Evolutionary conservation across 2,888 invertebrate genomes (phyloP).

Genomic region (Automeris io): DNA sequence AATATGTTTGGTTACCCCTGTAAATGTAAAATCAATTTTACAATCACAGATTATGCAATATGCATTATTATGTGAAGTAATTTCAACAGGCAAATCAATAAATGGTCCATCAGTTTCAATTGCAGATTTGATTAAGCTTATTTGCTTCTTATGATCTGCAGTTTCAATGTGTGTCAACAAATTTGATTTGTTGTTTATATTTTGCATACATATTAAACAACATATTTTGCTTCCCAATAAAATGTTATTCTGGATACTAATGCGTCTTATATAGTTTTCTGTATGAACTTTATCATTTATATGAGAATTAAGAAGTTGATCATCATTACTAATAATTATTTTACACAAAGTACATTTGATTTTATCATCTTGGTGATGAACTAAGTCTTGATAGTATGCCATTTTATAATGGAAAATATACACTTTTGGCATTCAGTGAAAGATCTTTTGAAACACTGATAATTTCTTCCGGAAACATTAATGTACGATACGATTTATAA

Average conservation of each 20-base stretch:
- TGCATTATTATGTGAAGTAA: constrained; percentile 13
- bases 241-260: constrained; percentile 32
- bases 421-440: not conserved
- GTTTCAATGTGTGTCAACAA: constrained; percentile 25
- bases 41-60: constrained; percentile 33
- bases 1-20: constrained; percentile 24
- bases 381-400: constrained; percentile 37
- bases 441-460: too few relatives aligned
- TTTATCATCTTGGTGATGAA: constrained; percentile 20
- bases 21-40: constrained; percentile 20
- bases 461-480: too few relatives aligned
- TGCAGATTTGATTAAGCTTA: constrained; percentile 19
- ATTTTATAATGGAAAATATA: constrained; percentile 12
- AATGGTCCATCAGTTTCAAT: constrained; percentile 33
- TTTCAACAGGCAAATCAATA: constrained; percentile 25
- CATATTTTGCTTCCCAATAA: constrained; percentile 10
- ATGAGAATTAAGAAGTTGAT: constrained; percentile 26
- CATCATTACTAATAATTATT: constrained; percentile 19
- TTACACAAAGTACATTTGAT: constrained; percentile 35
- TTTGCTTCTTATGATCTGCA: constrained; percentile 18
- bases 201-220: constrained; percentile 29
- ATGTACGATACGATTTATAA: too few relatives aligned
- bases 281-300: constrained; percentile 25
- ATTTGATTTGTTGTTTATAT: constrained; percentile 12
- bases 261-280: constrained; percentile 21